Evolutionary conservation across 2,888 invertebrate genomes (phyloP), one percentile per base, ranked within the genome.

Genomic region (Cerastis leucographa): DNA sequence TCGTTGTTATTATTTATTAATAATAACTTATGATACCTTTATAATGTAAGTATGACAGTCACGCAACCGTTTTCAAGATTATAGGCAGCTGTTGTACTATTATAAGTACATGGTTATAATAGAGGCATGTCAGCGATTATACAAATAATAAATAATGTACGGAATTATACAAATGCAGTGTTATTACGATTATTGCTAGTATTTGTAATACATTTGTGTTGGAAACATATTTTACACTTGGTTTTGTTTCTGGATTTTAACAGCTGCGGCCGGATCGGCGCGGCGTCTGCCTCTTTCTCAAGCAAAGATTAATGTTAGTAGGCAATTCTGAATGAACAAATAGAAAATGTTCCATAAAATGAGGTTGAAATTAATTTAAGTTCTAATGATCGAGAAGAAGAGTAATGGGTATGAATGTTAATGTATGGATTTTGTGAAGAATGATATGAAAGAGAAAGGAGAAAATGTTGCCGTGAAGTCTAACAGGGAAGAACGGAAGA

Each of bases 41-140:
- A 54, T 83, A 83, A 69, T 87, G 84, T 88, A 91, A 91, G 89
- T 88, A 87, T 84, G 44, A 56, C 74, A 86, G 87, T 85, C 91
- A 92, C 88, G 92, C 92, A 90, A 92, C 81, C 75, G 76, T 82
- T 84, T 83, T 74, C 69, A 84, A 78, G 72, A 85, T 87, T 85
- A 85, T 85, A 78, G 86, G 74, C 91, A 90, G 86, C 85, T 90
- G 91, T 83, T 84, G 72, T 85, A 72, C 76, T 85, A 89, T 90
- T 90, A 90, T 87, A 89, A n/a, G 29, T 40, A 25, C 64, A 17
- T 64, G n/a, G 17, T 89, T 90, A 90, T 87, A 89, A 89, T 88
- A 89, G 88, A 88, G 82, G 76, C 70, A 73, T 71, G 69, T 69
- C 71, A 71, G 35, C 68, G 61, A 84, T 86, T 83, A 81, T 70